Conservation (phyloP, 2,113 vertebrate species). For the Procavia capensis region DNA sequence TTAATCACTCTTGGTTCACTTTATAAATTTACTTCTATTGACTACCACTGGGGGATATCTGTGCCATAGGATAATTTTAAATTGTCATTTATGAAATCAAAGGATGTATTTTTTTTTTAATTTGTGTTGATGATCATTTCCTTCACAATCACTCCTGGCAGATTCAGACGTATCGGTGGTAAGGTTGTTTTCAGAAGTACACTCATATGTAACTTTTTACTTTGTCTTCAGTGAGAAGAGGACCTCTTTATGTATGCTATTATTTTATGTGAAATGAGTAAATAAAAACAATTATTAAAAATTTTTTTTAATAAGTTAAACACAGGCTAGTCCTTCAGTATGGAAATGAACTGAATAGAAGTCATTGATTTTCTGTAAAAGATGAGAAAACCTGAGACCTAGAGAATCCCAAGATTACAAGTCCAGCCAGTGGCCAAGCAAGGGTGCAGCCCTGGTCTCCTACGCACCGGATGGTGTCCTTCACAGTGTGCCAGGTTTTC, state of each 20-base stretch:
- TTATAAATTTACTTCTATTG: constrained; percentile 49
- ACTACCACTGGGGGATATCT: neutral
- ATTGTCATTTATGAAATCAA: constrained; percentile 29
- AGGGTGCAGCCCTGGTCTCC: neutral
- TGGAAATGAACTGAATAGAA: constrained; percentile 17
- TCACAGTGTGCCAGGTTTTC: neutral
- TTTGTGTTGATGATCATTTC: neutral
- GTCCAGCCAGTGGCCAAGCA: neutral
- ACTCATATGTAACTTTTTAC: neutral
- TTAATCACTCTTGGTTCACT: constrained; percentile 20
- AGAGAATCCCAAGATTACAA: neutral
- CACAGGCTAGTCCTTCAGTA: constrained; percentile 27
- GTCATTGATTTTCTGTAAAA: constrained; percentile 17
- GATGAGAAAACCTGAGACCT: neutral
- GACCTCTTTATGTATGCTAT: neutral
- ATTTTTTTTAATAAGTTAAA: constrained; percentile 11
- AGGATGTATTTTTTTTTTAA: neutral
- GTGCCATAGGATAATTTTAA: neutral
- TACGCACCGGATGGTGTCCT: neutral
- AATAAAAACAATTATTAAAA: constrained; percentile 2
- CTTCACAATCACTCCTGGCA: neutral
- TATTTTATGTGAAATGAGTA: constrained; percentile 49
- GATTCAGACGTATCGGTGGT: neutral
- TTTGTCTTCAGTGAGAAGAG: constrained; percentile 42
- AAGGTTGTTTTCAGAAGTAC: neutral